Percentiles rank a stretch among this genome's conserved stretches.
phyloP scores from a whole-genome alignment of 2,888 invertebrate species.

The Linnaemya tessellans region DNA sequence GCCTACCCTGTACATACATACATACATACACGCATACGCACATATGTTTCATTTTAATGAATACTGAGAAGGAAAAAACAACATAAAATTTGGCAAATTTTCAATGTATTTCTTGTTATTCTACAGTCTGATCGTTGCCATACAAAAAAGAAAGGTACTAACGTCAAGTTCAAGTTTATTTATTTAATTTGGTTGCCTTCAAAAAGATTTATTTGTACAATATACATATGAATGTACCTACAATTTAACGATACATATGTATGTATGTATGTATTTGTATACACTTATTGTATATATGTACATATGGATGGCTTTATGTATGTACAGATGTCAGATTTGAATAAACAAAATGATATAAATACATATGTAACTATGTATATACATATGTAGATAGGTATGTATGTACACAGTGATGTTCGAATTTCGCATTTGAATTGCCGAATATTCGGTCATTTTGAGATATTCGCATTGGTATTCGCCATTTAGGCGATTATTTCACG shows the following conservation, averaged over 20 bases:
- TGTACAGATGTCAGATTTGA: too few relatives aligned
- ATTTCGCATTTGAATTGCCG: too few relatives aligned
- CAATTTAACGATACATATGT: too few relatives aligned
- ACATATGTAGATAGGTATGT: too few relatives aligned
- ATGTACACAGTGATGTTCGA: too few relatives aligned
- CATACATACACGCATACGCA: not conserved
- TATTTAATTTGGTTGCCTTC: slow-evolving; percentile 7
- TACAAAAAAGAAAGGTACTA: slow-evolving; percentile 8
- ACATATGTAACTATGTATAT: too few relatives aligned
- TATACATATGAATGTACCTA: not conserved
- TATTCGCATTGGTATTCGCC: too few relatives aligned
- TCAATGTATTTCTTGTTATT: slow-evolving; percentile 50
- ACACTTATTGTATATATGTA: too few relatives aligned
- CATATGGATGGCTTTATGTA: too few relatives aligned
- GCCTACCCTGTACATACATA: not conserved
- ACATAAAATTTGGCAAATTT: slow-evolving; percentile 53
- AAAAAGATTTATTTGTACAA: not conserved
- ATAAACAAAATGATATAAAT: too few relatives aligned
- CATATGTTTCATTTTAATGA: not conserved
- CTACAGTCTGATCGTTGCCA: slow-evolving; percentile 11
- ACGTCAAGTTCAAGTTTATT: slow-evolving; percentile 70
- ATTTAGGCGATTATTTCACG: too few relatives aligned
- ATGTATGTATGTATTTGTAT: slow-evolving; percentile 4
- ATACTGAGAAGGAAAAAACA: slow-evolving; percentile 18
- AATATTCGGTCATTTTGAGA: too few relatives aligned